Conservation (phyloP, 2,113 vertebrate genomes). For the Macheiramphus alcinus region DNA sequence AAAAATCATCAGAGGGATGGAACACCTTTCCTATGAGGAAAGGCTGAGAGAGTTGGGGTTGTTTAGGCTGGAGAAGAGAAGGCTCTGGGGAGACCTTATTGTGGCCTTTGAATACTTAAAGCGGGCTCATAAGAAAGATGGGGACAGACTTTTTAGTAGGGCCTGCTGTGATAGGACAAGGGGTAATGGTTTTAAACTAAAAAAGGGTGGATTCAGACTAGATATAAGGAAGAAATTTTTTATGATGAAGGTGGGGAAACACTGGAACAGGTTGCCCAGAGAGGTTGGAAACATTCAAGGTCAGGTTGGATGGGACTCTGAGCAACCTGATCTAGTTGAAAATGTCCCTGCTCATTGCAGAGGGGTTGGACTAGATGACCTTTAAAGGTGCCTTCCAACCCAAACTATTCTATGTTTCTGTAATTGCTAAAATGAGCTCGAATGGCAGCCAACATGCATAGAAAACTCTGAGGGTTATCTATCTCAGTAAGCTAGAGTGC, state of each 20-base stretch:
- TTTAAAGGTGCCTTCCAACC: not conserved
- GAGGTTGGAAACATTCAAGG: not conserved
- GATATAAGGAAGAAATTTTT: not conserved
- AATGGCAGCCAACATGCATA: not conserved
- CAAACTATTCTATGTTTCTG: not conserved
- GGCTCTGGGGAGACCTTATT: not conserved
- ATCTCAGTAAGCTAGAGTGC: not conserved
- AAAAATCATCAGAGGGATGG: not conserved
- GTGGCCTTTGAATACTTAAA: not conserved
- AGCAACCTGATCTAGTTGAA: not conserved
- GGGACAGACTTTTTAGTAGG: not conserved
- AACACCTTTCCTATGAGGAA: not conserved
- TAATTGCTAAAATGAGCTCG: not conserved
- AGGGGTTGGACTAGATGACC: not conserved
- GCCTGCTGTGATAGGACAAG: not conserved
- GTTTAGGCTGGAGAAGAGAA: not conserved
- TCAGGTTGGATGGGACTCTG: not conserved
- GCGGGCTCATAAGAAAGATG: not conserved
- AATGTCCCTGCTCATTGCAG: not conserved
- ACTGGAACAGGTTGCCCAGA: not conserved
- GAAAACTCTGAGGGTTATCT: not conserved
- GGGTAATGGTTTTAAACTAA: not conserved
- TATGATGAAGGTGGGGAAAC: not conserved
- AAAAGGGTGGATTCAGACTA: not conserved
- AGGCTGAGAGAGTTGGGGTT: not conserved